These are phyloP conservation scores for Gila robusta DNA, from an alignment of 2,797 vertebrate genomes.

Conservation along the genomic window DNA sequence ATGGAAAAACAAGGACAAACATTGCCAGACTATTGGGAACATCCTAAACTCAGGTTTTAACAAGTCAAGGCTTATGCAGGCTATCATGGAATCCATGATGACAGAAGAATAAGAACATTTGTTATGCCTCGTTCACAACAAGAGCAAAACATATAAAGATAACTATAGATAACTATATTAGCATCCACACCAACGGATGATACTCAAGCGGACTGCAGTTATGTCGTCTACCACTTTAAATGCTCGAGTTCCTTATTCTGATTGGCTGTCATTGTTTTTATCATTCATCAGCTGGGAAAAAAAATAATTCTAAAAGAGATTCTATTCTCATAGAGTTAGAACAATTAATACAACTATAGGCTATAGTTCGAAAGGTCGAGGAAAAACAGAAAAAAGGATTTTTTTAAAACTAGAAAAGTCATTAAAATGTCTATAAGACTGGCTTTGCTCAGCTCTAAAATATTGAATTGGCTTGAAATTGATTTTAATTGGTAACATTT, in stretches of 20 bases:
- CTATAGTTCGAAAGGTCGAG: neutral
- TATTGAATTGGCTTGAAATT: neutral
- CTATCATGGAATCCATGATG: neutral
- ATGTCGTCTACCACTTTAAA: neutral
- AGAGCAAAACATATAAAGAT: neutral
- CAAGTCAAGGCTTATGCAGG: neutral
- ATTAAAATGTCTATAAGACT: neutral
- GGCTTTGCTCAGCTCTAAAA: neutral
- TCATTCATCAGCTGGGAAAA: neutral
- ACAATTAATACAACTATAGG: neutral
- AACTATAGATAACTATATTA: neutral
- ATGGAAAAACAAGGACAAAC: conserved; percentile 3
- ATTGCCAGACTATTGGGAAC: neutral
- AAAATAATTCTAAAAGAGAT: neutral
- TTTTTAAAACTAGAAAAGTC: neutral
- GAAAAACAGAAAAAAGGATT: neutral
- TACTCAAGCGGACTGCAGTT: neutral
- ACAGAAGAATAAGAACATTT: neutral
- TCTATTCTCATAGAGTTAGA: neutral
- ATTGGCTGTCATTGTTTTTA: neutral
- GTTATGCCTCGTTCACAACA: neutral
- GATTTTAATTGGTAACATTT: neutral
- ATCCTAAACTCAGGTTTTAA: neutral
- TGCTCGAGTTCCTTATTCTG: neutral
- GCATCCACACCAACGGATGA: neutral